Percentiles rank a stretch among this genome's conserved stretches.
Evolutionary conservation across 2,113 vertebrate genomes (phyloP).

Genomic region (Addax nasomaculatus): DNA sequence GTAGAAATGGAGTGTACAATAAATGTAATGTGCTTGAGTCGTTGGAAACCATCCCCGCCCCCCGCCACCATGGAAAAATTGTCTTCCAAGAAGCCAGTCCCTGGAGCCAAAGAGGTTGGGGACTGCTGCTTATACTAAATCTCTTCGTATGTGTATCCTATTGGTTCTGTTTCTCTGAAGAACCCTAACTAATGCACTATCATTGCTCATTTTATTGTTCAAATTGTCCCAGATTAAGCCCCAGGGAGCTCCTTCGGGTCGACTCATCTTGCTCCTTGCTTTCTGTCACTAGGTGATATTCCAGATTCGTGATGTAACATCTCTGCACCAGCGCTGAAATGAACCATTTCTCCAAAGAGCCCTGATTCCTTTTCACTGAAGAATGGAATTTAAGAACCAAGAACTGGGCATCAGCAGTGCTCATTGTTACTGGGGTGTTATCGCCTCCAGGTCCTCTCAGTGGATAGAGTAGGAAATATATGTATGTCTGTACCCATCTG

Average conservation of each 20-base stretch:
- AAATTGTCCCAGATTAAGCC: background rate
- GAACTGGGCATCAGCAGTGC: background rate
- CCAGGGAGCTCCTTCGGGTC: background rate
- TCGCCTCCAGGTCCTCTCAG: background rate
- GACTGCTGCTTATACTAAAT: background rate
- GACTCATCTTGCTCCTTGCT: background rate
- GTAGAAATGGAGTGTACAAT: background rate
- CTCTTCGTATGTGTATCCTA: background rate
- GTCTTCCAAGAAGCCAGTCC: background rate
- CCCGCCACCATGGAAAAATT: accelerated
- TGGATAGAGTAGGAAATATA: background rate
- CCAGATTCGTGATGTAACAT: background rate
- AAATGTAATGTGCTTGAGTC: background rate
- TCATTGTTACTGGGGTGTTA: background rate
- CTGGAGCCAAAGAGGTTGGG: background rate
- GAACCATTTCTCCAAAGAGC: background rate
- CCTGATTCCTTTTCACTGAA: background rate
- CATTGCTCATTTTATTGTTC: background rate
- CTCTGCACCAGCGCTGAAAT: background rate
- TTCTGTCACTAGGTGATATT: background rate
- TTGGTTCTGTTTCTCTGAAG: background rate
- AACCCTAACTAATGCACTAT: background rate
- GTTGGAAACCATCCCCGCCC: background rate
- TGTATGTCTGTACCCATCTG: background rate
- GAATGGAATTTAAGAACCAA: background rate